Conservation (phyloP, 2,797 vertebrate genomes). For the Myotis pilosus region DNA sequence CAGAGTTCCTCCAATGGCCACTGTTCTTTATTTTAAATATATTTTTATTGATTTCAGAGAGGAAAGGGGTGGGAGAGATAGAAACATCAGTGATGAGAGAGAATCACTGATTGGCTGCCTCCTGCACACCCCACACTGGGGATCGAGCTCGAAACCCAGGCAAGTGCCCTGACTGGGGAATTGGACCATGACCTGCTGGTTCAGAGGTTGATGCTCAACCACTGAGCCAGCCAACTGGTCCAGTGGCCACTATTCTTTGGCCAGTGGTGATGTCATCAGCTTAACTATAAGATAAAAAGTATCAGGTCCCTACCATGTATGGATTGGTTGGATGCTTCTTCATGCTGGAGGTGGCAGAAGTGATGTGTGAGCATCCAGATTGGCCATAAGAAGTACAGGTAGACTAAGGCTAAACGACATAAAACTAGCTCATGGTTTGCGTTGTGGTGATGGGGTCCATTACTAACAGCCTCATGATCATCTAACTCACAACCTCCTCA, state of each 20-base stretch:
- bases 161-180: too few species aligned
- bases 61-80: too few species aligned
- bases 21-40: too few species aligned
- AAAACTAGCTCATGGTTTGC: background rate
- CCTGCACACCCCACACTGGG: too few species aligned
- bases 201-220: too few species aligned
- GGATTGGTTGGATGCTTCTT: too few species aligned
- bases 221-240: background rate
- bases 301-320: background rate
- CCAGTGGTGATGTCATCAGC: background rate
- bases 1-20: background rate
- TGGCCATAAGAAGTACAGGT: background rate
- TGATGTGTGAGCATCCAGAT: background rate
- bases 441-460: background rate
- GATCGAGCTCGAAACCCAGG: too few species aligned
- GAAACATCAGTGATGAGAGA: too few species aligned
- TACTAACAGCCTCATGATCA: background rate
- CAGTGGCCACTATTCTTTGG: too few species aligned
- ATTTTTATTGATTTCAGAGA: too few species aligned
- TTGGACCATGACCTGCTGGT: too few species aligned
- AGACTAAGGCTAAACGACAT: background rate
- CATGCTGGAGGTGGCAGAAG: accelerated
- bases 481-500: background rate
- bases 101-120: too few species aligned
- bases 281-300: background rate